phyloP scores from a whole-genome alignment of 2,113 vertebrate species.

The Proterorhinus semilunaris region DNA sequence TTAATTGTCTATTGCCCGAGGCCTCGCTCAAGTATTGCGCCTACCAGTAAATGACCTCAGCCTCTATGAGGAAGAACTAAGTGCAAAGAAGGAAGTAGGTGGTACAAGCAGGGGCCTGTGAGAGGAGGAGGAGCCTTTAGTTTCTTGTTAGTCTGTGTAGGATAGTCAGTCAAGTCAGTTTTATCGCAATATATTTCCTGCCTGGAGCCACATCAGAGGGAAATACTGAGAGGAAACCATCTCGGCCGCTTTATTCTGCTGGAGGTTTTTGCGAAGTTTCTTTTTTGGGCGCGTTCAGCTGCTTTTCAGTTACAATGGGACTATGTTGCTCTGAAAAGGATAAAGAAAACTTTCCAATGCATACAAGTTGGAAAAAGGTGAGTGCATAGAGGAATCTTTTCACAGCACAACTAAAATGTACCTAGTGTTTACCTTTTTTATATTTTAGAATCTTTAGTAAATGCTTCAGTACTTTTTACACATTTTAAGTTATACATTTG shows the following conservation, averaged over 20 bases:
- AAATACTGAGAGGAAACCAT: constrained; percentile 43
- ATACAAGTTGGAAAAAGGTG: constrained; percentile 71
- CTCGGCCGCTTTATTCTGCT: constrained; percentile 10
- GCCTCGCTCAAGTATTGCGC: constrained; percentile 21
- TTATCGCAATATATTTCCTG: constrained; percentile 69
- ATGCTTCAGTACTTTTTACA: too few relatives aligned
- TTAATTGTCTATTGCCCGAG: constrained; percentile 27
- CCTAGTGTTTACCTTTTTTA: too few relatives aligned
- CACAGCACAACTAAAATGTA: too few relatives aligned
- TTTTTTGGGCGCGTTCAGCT: constrained; percentile 14
- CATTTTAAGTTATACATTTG: not conserved
- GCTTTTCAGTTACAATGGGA: constrained; percentile 72
- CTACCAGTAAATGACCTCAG: constrained; percentile 57
- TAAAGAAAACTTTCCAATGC: constrained; percentile 56
- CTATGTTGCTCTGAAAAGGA: constrained; percentile 74
- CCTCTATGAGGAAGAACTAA: constrained; percentile 24
- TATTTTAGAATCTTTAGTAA: too few relatives aligned
- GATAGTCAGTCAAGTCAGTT: constrained; percentile 57
- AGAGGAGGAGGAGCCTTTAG: constrained; percentile 50
- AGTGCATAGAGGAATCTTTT: constrained; percentile 20
- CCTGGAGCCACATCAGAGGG: constrained; percentile 55
- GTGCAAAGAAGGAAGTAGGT: constrained; percentile 57
- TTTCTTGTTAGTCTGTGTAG: constrained; percentile 39
- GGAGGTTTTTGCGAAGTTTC: constrained; percentile 28
- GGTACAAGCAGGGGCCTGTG: constrained; percentile 46